These are phyloP conservation scores for Forficula auricularia DNA, from an alignment of 1,140 invertebrate species.

Conservation along the genomic window DNA sequence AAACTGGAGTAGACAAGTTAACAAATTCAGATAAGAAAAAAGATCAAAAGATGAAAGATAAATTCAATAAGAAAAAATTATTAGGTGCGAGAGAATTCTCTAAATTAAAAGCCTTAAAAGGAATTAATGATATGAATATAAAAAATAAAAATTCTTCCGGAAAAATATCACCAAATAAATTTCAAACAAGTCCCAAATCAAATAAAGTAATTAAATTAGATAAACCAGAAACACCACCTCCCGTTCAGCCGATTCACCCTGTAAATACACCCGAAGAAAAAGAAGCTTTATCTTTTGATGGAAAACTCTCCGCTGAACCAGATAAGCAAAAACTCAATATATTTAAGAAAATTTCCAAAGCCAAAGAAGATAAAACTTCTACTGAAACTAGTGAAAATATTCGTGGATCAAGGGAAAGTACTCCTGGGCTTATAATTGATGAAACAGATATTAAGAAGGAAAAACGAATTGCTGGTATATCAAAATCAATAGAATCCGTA, in stretches of 20 bases:
- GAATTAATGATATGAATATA: background rate
- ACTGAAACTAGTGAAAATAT: slow-evolving; percentile 28
- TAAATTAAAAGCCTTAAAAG: slow-evolving; percentile 35
- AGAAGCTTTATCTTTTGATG: slow-evolving; percentile 22
- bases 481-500: slow-evolving; percentile 21
- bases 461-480: slow-evolving; percentile 17
- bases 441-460: slow-evolving; percentile 20
- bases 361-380: slow-evolving; percentile 42
- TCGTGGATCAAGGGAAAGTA: slow-evolving; percentile 25
- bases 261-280: no score
- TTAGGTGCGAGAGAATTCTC: slow-evolving; percentile 32
- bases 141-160: no score
- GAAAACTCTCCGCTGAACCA: slow-evolving; percentile 55
- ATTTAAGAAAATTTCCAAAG: slow-evolving; percentile 68
- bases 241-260: slow-evolving; percentile 14
- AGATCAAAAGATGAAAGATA: slow-evolving; percentile 24
- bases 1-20: slow-evolving; percentile 22
- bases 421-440: slow-evolving; percentile 28
- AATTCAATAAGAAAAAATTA: slow-evolving; percentile 25
- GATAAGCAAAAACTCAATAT: slow-evolving; percentile 69
- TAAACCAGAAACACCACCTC: slow-evolving; percentile 27
- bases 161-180: no score
- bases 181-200: slow-evolving; percentile 24
- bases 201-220: slow-evolving; percentile 24
- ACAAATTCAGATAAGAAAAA: slow-evolving; percentile 43